These are phyloP conservation scores for Saguinus midas DNA, from an alignment of 2,113 vertebrate genomes.

Conservation along the genomic window DNA sequence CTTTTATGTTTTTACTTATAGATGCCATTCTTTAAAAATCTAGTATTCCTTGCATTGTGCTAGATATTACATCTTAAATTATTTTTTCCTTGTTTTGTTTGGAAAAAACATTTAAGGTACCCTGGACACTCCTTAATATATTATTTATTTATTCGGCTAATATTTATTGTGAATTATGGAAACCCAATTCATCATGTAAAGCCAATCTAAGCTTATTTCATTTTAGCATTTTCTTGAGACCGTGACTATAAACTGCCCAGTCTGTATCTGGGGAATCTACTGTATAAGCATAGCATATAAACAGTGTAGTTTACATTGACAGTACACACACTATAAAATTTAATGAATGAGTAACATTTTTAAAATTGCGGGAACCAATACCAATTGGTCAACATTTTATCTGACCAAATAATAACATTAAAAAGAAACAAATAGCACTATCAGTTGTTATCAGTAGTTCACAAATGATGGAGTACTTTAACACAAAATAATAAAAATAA, in stretches of 20 bases:
- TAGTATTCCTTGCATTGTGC: not conserved
- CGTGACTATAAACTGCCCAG: not conserved
- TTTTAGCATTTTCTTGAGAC: not conserved
- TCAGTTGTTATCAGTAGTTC: not conserved
- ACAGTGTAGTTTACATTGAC: not conserved
- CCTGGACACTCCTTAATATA: not conserved
- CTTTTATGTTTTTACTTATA: not conserved
- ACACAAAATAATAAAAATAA: conserved; percentile 12
- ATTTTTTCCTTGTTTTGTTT: not conserved
- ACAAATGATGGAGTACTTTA: not conserved
- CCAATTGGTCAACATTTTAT: not conserved
- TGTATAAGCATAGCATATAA: not conserved
- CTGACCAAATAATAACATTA: not conserved
- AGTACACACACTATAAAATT: not conserved
- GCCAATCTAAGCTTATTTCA: not conserved
- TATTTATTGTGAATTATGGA: not conserved
- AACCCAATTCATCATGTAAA: not conserved
- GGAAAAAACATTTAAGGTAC: conserved; percentile 10
- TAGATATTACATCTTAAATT: not conserved
- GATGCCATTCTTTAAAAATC: not conserved
- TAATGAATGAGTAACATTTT: not conserved
- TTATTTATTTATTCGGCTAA: conserved; percentile 1
- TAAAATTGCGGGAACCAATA: not conserved
- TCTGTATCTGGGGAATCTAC: not conserved
- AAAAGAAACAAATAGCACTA: not conserved